A percentile compares a stretch with the other conserved stretches of the same genome.
phyloP scores from a whole-genome alignment of 1,140 invertebrate genomes.

The Onthophagus taurus region DNA sequence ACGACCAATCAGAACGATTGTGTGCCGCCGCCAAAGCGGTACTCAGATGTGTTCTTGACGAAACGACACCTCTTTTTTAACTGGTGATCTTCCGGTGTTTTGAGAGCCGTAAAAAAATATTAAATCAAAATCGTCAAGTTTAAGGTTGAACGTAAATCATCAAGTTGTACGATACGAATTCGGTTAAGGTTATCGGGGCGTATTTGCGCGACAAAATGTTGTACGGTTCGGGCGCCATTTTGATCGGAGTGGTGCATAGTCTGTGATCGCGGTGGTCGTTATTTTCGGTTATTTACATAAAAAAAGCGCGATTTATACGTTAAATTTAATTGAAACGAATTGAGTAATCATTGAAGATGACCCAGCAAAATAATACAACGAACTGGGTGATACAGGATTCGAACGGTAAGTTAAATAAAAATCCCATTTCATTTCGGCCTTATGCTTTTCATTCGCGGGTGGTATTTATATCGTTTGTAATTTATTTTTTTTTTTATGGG shows the following conservation, averaged over 20 bases:
- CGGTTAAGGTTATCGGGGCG: too few relatives aligned
- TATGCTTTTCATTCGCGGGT: constrained; percentile 12
- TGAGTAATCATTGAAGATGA: constrained; percentile 36
- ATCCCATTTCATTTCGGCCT: constrained; percentile 23
- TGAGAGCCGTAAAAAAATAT: too few relatives aligned
- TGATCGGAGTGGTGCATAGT: constrained; percentile 27
- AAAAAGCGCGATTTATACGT: not conserved
- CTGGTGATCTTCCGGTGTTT: constrained; percentile 6
- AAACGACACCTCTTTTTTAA: constrained; percentile 41
- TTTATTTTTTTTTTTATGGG: too few relatives aligned
- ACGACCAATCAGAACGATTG: constrained; percentile 48
- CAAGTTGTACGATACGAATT: too few relatives aligned
- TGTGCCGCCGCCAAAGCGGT: constrained; percentile 52
- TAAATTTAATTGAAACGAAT: constrained; percentile 12
- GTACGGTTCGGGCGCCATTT: constrained; percentile 47
- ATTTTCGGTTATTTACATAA: constrained; percentile 18
- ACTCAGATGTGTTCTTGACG: constrained; percentile 42
- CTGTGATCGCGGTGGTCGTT: constrained; percentile 16
- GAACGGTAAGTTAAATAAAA: constrained; percentile 47
- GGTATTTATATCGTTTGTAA: constrained; percentile 15
- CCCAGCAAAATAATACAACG: constrained; percentile 50
- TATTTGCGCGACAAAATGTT: constrained; percentile 41
- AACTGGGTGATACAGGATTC: constrained; percentile 57
- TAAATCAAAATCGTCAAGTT: too few relatives aligned
- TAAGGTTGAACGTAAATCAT: too few relatives aligned